Conservation (phyloP, 2,797 vertebrate genomes). For the Pangasius larnaudii region DNA sequence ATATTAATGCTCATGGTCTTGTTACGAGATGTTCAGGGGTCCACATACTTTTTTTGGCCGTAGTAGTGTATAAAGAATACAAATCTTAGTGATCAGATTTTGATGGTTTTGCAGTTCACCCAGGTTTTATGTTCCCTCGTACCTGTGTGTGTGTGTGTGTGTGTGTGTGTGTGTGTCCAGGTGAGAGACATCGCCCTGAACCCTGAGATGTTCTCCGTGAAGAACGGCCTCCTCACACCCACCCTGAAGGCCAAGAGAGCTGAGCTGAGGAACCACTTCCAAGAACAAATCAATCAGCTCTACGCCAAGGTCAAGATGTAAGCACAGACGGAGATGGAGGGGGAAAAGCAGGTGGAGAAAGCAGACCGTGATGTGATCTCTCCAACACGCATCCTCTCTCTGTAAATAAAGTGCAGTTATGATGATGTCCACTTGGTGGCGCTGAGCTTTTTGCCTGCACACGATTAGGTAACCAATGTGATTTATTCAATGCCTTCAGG, state of each 20-base stretch:
- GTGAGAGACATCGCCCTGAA: slow-evolving; percentile 87
- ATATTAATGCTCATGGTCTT: background rate
- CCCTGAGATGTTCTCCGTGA: slow-evolving; percentile 87
- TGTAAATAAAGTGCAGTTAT: slow-evolving; percentile 23
- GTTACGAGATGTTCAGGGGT: background rate
- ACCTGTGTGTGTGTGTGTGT: background rate
- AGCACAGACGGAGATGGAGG: slow-evolving; percentile 31
- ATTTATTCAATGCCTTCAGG: slow-evolving; percentile 25
- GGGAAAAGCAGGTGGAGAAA: background rate
- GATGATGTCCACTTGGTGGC: slow-evolving; percentile 9
- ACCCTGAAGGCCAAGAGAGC: slow-evolving; percentile 92
- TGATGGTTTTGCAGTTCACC: background rate
- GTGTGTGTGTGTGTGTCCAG: slow-evolving; percentile 67
- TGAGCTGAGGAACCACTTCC: slow-evolving; percentile 84
- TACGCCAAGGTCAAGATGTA: slow-evolving; percentile 90
- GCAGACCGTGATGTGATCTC: too few relatives aligned
- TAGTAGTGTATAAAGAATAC: too few relatives aligned
- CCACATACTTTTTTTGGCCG: background rate
- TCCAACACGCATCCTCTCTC: background rate
- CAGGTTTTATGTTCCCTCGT: background rate
- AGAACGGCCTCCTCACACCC: slow-evolving; percentile 93
- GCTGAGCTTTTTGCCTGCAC: background rate
- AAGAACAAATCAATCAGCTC: slow-evolving; percentile 87
- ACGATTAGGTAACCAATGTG: background rate
- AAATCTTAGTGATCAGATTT: background rate